Percentiles rank a stretch among this genome's conserved stretches.
Conservation (phyloP, 1,140 invertebrate species). For the Phocides pigmalion region DNA sequence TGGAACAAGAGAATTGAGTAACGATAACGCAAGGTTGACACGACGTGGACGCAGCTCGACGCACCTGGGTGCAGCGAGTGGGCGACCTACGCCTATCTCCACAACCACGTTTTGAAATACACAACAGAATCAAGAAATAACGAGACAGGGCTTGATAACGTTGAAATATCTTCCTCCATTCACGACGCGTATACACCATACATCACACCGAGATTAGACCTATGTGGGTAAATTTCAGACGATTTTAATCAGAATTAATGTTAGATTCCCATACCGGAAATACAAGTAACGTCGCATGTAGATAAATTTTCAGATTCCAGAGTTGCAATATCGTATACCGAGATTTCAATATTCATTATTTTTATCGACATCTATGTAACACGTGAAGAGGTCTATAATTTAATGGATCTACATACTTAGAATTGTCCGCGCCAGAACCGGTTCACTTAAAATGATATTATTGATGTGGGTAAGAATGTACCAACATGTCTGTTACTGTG, state of each 20-base stretch:
- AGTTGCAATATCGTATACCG: background rate
- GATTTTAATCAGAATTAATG: conserved; percentile 4
- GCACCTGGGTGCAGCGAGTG: conserved; percentile 66
- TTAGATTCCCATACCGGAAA: background rate
- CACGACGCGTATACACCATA: background rate
- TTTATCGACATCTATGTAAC: conserved; percentile 19
- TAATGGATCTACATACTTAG: conserved; percentile 59
- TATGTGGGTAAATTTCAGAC: background rate
- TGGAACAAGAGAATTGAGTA: conserved; percentile 50
- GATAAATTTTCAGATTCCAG: background rate
- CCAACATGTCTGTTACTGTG: conserved; percentile 37
- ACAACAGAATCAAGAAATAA: conserved; percentile 41
- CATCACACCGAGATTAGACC: background rate
- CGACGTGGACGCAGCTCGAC: conserved; percentile 36
- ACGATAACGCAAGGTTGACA: conserved; percentile 58
- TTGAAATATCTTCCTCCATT: conserved; percentile 10
- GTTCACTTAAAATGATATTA: conserved; percentile 72
- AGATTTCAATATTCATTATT: background rate
- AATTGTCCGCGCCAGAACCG: conserved; percentile 60
- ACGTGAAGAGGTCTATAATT: conserved; percentile 55
- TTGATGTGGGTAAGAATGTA: conserved; percentile 55
- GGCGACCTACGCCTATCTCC: conserved; percentile 58
- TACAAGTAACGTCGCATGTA: background rate
- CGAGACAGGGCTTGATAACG: conserved; percentile 41
- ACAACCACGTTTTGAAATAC: conserved; percentile 56